Conservation (phyloP, 2,888 invertebrate species). For the Hypolimnas misippus region DNA sequence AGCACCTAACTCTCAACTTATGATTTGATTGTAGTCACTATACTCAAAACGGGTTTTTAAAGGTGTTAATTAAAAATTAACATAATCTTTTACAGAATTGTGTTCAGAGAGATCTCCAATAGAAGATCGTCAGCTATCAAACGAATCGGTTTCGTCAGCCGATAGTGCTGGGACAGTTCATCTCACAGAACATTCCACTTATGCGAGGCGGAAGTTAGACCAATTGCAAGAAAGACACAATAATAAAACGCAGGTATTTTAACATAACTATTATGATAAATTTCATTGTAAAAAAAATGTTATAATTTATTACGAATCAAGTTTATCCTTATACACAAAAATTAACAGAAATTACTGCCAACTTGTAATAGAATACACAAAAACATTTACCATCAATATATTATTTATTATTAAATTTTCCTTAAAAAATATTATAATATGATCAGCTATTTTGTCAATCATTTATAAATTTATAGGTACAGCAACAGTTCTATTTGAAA, state of each 20-base stretch:
- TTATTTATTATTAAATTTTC: no score
- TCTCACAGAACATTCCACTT: slow-evolving; percentile 92
- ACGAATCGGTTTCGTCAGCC: slow-evolving; percentile 80
- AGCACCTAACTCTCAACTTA: no score
- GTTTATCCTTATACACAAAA: neutral
- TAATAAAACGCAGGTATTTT: slow-evolving; percentile 88
- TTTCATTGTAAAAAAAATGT: neutral
- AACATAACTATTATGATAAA: neutral
- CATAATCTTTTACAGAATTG: slow-evolving; percentile 59
- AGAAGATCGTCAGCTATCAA: slow-evolving; percentile 83
- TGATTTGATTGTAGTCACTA: no score
- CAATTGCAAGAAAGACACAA: slow-evolving; percentile 92
- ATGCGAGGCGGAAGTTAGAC: slow-evolving; percentile 91
- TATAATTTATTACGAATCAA: neutral
- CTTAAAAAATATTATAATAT: no score
- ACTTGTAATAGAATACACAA: no score
- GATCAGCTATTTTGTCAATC: no score
- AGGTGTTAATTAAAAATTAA: neutral
- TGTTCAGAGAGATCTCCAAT: slow-evolving; percentile 74
- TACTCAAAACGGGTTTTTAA: no score
- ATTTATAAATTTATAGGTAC: no score
- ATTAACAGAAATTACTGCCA: no score
- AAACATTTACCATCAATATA: no score
- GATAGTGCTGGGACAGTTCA: slow-evolving; percentile 81
- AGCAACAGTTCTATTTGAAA: no score